phyloP scores from a whole-genome alignment of 2,113 vertebrate genomes.

The Antidorcas marsupialis region DNA sequence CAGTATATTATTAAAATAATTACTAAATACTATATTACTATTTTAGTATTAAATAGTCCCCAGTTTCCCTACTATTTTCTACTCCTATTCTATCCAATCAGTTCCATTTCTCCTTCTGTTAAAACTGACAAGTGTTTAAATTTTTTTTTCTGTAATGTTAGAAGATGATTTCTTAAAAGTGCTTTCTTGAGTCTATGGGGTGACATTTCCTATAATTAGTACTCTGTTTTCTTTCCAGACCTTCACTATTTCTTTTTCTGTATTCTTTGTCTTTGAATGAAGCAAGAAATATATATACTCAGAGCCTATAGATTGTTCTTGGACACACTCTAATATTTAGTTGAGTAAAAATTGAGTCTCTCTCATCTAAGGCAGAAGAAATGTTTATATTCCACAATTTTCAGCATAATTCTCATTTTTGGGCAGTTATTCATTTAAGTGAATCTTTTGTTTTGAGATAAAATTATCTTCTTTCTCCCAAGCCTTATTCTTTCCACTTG shows the following conservation, averaged over 20 bases:
- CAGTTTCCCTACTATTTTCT: not conserved
- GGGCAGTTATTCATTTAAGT: not conserved
- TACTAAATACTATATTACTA: not conserved
- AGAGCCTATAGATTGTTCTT: not conserved
- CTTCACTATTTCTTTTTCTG: not conserved
- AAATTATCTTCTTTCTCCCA: not conserved
- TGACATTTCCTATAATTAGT: not conserved
- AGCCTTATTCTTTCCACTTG: not conserved
- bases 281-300: not conserved
- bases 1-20: not conserved
- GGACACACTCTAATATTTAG: not conserved
- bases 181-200: not conserved
- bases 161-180: not conserved
- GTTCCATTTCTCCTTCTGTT: not conserved
- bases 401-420: not conserved
- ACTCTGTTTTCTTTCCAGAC: not conserved
- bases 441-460: not conserved
- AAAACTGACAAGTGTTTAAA: not conserved
- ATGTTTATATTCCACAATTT: not conserved
- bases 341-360: not conserved
- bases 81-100: not conserved
- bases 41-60: not conserved
- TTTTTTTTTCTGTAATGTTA: not conserved
- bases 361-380: not conserved
- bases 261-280: not conserved